Percentiles rank a stretch among this genome's conserved stretches.
These are phyloP conservation scores for Acanthoscelides obtectus DNA, from an alignment of 2,888 invertebrate genomes.

Conservation along the genomic window DNA sequence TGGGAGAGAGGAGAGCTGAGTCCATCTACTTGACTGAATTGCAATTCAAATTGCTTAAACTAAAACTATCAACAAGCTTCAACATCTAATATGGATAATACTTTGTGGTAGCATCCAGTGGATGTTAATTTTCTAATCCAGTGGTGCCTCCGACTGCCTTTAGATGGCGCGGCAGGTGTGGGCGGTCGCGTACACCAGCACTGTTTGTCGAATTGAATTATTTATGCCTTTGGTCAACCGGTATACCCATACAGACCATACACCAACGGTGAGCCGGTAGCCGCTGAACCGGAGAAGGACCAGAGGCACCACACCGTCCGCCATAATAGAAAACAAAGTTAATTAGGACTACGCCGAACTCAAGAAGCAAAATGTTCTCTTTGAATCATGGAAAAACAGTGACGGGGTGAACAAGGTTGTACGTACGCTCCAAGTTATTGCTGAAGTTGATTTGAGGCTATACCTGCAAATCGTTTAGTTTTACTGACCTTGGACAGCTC, in stretches of 20 bases:
- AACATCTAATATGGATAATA: too few relatives aligned
- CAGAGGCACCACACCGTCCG: background rate
- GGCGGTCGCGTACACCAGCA: slow-evolving; percentile 12
- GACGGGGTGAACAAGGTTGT: too few relatives aligned
- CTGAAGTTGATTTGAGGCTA: too few relatives aligned
- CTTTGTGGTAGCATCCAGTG: slow-evolving; percentile 35
- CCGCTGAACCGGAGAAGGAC: background rate
- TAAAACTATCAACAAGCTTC: too few relatives aligned
- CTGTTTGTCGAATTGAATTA: slow-evolving; percentile 44
- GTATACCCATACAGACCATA: slow-evolving; percentile 40
- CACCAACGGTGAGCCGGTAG: background rate
- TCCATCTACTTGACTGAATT: too few relatives aligned
- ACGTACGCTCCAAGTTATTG: too few relatives aligned
- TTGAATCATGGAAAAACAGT: background rate
- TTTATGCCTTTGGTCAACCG: slow-evolving; percentile 44
- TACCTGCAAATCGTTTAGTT: too few relatives aligned
- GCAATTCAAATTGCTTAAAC: too few relatives aligned
- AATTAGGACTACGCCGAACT: slow-evolving; percentile 33
- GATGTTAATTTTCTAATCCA: slow-evolving; percentile 45
- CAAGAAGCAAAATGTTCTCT: background rate
- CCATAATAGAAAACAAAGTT: slow-evolving; percentile 48
- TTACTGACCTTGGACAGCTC: too few relatives aligned
- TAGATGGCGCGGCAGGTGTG: slow-evolving; percentile 4
- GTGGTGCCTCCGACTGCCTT: slow-evolving; percentile 18
- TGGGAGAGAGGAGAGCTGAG: too few relatives aligned